Conservation (phyloP, 2,888 invertebrate species). For the Drosophila flavopinicola region DNA sequence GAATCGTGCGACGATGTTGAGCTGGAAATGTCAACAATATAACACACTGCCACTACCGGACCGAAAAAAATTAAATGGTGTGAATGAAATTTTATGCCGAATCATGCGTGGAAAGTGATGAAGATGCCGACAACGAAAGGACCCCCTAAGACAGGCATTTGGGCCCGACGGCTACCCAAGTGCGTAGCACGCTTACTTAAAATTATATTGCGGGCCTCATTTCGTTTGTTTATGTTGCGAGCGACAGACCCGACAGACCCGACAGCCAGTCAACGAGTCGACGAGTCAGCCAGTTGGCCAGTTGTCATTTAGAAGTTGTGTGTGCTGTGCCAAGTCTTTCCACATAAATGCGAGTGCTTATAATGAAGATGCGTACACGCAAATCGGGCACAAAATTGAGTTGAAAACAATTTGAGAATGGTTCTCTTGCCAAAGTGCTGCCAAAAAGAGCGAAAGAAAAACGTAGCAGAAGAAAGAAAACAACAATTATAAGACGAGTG, state of each 20-base stretch:
- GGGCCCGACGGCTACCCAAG: slow-evolving; percentile 2
- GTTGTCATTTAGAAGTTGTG: slow-evolving; percentile 48
- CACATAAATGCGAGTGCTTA: slow-evolving; percentile 29
- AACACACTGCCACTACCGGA: slow-evolving; percentile 36
- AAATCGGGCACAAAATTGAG: slow-evolving; percentile 70
- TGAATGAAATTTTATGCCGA: slow-evolving; percentile 80
- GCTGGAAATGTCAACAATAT: slow-evolving; percentile 69
- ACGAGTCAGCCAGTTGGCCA: slow-evolving; percentile 22
- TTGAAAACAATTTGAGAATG: slow-evolving; percentile 70
- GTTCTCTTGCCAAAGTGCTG: slow-evolving; percentile 47
- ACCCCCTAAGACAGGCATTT: neutral
- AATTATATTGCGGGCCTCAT: slow-evolving; percentile 70
- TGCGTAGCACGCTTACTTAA: slow-evolving; percentile 64
- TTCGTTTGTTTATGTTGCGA: slow-evolving; percentile 71
- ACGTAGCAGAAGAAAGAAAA: slow-evolving; percentile 2
- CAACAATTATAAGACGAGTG: slow-evolving; percentile 24
- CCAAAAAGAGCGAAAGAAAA: slow-evolving; percentile 16
- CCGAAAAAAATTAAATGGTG: slow-evolving; percentile 73
- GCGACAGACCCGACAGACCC: neutral
- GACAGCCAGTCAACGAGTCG: slow-evolving; percentile 1
- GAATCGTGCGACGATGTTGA: slow-evolving; percentile 44
- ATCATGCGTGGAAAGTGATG: slow-evolving; percentile 79
- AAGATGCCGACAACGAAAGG: slow-evolving; percentile 59
- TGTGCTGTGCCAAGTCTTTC: slow-evolving; percentile 36
- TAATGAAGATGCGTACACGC: slow-evolving; percentile 68